phyloP scores from a whole-genome alignment of 1,140 invertebrate genomes.

The Drosophila sechellia region DNA sequence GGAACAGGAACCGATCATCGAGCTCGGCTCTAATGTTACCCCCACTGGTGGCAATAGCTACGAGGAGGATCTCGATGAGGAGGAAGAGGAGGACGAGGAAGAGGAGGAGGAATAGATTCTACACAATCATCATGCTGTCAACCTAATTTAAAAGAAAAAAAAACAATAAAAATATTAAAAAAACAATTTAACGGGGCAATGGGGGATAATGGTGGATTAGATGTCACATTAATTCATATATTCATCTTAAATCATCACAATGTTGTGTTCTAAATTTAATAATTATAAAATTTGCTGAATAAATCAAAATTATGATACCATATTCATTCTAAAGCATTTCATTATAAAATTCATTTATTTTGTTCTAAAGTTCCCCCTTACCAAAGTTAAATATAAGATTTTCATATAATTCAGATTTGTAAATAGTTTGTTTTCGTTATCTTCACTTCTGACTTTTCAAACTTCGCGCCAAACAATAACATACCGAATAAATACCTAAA shows the following conservation, averaged over 20 bases:
- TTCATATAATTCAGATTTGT: too few species aligned
- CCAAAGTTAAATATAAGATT: too few species aligned
- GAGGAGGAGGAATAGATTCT: conserved; percentile 54
- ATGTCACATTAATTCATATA: too few species aligned
- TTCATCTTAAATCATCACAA: too few species aligned
- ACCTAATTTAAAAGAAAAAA: conserved; percentile 13
- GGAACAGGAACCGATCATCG: conserved; percentile 73
- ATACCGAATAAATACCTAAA: neutral
- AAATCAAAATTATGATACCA: too few species aligned
- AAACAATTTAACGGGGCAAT: neutral
- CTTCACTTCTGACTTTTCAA: too few species aligned
- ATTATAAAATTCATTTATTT: too few species aligned
- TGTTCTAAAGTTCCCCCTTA: too few species aligned
- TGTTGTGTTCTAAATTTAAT: too few species aligned
- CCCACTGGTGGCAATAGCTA: conserved; percentile 54
- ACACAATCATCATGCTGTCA: conserved; percentile 28
- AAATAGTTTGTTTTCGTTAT: too few species aligned
- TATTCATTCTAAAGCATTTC: too few species aligned
- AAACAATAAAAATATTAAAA: conserved; percentile 39
- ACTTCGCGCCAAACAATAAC: neutral
- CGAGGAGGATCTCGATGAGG: conserved; percentile 49
- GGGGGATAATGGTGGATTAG: neutral
- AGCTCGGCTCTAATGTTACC: conserved; percentile 55
- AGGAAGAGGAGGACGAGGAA: conserved; percentile 43
- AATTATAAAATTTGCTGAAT: too few species aligned